phyloP scores from a whole-genome alignment of 2,797 vertebrate species.

The Tinamus major region DNA sequence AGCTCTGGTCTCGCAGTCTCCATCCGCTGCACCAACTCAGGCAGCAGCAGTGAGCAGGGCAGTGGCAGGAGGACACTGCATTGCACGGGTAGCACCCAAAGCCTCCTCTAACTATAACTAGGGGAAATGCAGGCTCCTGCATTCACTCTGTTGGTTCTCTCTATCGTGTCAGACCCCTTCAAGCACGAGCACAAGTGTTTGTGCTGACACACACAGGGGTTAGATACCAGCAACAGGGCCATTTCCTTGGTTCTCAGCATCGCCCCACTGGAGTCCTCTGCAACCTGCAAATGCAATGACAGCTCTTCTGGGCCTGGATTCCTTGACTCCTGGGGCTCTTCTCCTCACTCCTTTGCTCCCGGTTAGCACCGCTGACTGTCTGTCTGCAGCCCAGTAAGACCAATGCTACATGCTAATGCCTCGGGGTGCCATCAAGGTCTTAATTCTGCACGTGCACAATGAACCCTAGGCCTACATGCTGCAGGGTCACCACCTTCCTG shows the following conservation, averaged over 20 bases:
- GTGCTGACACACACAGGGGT: not conserved
- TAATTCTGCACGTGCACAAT: fast-evolving
- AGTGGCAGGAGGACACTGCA: not conserved
- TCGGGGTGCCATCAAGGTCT: not conserved
- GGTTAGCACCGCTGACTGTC: not conserved
- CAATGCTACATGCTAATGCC: not conserved
- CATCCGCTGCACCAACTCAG: not conserved
- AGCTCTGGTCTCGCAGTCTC: not conserved
- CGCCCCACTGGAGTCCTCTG: not conserved
- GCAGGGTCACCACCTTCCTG: not conserved
- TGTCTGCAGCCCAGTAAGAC: not conserved
- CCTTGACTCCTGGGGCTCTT: not conserved
- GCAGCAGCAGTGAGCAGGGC: not conserved
- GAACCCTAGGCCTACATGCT: not conserved
- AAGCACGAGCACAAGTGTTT: not conserved
- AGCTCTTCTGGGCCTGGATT: not conserved
- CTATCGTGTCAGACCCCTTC: not conserved
- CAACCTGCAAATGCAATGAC: not conserved
- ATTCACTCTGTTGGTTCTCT: not conserved
- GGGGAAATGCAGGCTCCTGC: not conserved
- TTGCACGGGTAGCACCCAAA: fast-evolving
- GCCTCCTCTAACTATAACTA: not conserved
- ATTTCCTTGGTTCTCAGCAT: not conserved
- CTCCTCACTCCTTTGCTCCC: not conserved
- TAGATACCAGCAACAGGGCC: not conserved